Base-by-base conservation (phyloP, 2,888 invertebrate species). In the Bhutanitis thaidina region DNA sequence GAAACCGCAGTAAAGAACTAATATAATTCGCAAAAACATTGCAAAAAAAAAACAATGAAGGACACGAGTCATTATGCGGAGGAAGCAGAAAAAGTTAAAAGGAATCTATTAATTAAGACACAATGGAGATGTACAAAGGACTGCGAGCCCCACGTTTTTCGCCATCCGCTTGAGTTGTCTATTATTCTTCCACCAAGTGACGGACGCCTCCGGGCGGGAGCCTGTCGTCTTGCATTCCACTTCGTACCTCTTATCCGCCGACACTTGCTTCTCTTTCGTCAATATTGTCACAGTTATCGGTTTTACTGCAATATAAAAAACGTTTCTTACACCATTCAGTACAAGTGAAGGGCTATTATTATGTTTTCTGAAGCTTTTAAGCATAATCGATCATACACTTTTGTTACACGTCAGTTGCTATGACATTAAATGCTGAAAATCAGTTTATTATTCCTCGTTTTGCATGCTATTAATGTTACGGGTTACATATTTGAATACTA, bases 171-270 rank as follows among this genome's bases (percentile, higher is more conserved):
- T 95, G 59, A 96, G 91, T 79, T 94, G 95, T 65, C 94, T 91
- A 73, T 93, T 95, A 65, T 94, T 94, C 77, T 95, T 96, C 96
- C 96, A 97, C 97, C 97, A 97, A 41, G 95, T 94, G 71, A 97
- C 94, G 52, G 93, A 90, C 2, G 97, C 96, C 57, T 95, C 94
- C 7, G 97, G 97, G 58, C 95, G 91, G 10, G 97, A 97, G 49
- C 97, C 97, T 0, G 94, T 93, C 52, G 96, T 94, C 71, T 94
- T 93, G 79, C 97, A 97, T 74, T 96, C 96, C 54, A 97, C 93
- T 68, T 96, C 95, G 80, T 96, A 96, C 57, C 94, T 92, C 74
- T 95, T 95, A 70, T 96, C 96, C 0, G 96, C 96, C 14, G 95
- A 95, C 49, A 97, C 92, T 72, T 94, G 94, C 67, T 93, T 92